Base-by-base conservation (phyloP, 1,140 invertebrate genomes). In the Bombus pascuorum region DNA sequence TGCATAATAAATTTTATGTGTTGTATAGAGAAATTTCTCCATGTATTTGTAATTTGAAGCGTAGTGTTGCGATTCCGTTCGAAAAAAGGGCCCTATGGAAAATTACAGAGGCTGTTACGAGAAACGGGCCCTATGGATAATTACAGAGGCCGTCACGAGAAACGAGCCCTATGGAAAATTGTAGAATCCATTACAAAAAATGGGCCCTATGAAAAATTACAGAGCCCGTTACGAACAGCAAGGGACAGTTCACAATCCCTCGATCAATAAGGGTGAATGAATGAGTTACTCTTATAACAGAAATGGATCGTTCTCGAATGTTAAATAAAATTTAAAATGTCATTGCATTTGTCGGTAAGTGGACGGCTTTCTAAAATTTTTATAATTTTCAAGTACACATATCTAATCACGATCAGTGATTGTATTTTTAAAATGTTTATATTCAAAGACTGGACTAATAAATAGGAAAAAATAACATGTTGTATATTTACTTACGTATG, bases 191-290 rank as follows among this genome's bases (percentile, higher is more conserved):
- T 13, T 71, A 75, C 28, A 37, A 76, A 75, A 77, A 80, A 82
- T 42, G 18, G 44, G 71, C 76, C 73, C 80, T 65, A 65, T 91
- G 89, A 87, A 92, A 92, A 92, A 79, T 91, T 91, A 83, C 90
- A 59, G 57, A 44, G 53, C 71, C 81, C 72, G 80, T 90, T 90
- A 70, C 28, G n/a, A 22, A 34, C n/a, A 65, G 44, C 82, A 66
- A 82, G 59, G 85, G 66, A 74, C 39, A 62, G 57, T 80, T 53
- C 37, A 22, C 47, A 34, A 47, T 70, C 76, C 76, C 39, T 89
- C 89, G 88, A 39, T 65, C 25, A 57, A 39, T 28, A 47, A 81
- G 39, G 53, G 72, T 68, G 37, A 81, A 80, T 81, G 42, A 53
- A 73, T 42, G 32, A 47, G 39, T 77, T 71, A 72, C 18, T 5